A percentile compares a stretch with the other conserved stretches of the same genome.
These are phyloP conservation scores for Tiliacea aurago DNA, from an alignment of 2,888 invertebrate species.

Conservation along the genomic window DNA sequence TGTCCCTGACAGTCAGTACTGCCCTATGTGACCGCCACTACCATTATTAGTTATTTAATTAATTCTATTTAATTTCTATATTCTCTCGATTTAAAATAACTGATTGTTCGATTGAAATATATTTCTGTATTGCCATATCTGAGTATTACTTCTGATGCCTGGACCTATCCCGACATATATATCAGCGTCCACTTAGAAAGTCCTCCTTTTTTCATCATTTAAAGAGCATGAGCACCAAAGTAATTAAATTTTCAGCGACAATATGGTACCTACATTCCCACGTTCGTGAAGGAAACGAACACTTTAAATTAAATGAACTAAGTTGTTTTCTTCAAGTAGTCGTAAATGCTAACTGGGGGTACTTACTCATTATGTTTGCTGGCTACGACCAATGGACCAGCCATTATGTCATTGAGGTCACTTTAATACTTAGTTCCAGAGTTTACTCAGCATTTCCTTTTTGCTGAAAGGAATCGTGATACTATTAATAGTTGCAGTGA, in stretches of 20 bases:
- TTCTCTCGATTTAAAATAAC: too few relatives aligned
- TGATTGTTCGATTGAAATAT: too few relatives aligned
- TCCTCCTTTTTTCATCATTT: background rate
- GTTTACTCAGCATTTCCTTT: conserved; percentile 33
- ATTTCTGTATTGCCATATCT: too few relatives aligned
- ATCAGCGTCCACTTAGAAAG: background rate
- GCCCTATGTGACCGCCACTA: too few relatives aligned
- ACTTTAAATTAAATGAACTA: conserved; percentile 42
- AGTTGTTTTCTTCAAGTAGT: conserved; percentile 46
- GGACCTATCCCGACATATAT: too few relatives aligned
- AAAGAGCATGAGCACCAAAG: background rate
- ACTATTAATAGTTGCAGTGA: background rate
- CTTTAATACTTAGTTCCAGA: conserved; percentile 34
- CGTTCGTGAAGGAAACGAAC: conserved; percentile 13
- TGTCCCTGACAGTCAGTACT: too few relatives aligned
- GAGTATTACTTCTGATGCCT: too few relatives aligned
- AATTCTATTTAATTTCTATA: too few relatives aligned
- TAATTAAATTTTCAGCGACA: background rate
- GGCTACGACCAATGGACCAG: conserved; percentile 19
- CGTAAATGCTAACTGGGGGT: conserved; percentile 47
- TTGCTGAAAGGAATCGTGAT: background rate
- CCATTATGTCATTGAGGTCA: conserved; percentile 53
- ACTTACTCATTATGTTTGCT: conserved; percentile 41
- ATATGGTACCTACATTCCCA: background rate
- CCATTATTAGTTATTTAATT: too few relatives aligned